Evolutionary conservation across 2,797 vertebrate genomes (phyloP).

Genomic region (Chiloscyllium punctatum): DNA sequence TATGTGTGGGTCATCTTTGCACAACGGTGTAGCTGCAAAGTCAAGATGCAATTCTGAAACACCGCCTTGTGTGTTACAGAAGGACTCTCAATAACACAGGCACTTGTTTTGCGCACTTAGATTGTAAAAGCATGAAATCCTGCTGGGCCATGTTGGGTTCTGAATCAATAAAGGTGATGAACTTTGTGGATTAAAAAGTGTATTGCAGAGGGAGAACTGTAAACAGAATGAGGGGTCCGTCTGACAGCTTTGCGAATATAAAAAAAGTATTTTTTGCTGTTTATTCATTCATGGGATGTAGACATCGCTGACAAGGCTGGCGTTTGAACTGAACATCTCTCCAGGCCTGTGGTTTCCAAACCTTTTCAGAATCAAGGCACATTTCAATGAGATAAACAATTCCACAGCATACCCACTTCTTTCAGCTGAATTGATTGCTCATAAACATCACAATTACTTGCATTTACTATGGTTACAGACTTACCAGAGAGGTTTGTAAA

Average conservation of each 20-base stretch:
- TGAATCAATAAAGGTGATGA: slow-evolving; percentile 38
- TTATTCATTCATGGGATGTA: not conserved
- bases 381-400: no score
- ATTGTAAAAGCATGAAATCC: slow-evolving; percentile 36
- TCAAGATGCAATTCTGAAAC: slow-evolving; percentile 44
- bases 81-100: slow-evolving; percentile 48
- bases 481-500: no score
- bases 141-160: slow-evolving; percentile 25
- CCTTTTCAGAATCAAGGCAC: no score
- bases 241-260: not conserved
- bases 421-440: no score
- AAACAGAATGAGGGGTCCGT: not conserved
- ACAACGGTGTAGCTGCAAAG: not conserved
- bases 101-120: slow-evolving; percentile 53
- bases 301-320: not conserved
- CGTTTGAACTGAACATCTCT: no score
- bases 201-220: not conserved
- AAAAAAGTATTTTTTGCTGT: not conserved
- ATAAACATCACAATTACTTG: no score
- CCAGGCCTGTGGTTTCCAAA: no score
- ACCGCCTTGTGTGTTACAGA: slow-evolving; percentile 42
- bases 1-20: not conserved
- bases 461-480: no score
- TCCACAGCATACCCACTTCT: no score
- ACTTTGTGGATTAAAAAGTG: slow-evolving; percentile 35